Percentiles rank a stretch among this genome's conserved stretches.
Conservation (phyloP, 2,888 invertebrate genomes). For the Escarpia spicata region DNA sequence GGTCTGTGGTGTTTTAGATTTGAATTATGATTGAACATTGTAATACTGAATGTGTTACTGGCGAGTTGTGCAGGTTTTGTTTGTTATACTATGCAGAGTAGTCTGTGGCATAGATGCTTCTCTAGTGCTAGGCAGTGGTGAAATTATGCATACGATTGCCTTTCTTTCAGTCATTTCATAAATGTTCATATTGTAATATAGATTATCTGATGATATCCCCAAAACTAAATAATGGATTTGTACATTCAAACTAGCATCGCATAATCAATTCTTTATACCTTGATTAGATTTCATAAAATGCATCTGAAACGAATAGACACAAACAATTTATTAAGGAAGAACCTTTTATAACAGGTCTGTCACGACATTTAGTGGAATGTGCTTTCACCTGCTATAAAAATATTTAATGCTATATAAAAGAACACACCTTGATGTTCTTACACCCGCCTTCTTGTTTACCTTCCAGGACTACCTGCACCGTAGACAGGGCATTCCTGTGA, state of each 20-base stretch:
- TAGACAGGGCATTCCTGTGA: slow-evolving; percentile 63
- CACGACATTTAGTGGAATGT: not conserved
- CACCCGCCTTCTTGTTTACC: slow-evolving; percentile 19
- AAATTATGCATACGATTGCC: not conserved
- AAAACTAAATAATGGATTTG: too few species aligned
- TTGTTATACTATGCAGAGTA: too few species aligned
- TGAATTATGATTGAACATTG: not conserved
- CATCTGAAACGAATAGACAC: too few species aligned
- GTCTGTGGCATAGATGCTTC: too few species aligned
- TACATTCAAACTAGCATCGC: too few species aligned
- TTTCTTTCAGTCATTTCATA: not conserved
- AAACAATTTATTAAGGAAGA: too few species aligned
- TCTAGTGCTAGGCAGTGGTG: not conserved
- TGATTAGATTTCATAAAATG: too few species aligned
- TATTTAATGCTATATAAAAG: not conserved
- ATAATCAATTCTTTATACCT: too few species aligned
- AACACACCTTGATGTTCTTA: not conserved
- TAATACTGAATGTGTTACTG: not conserved
- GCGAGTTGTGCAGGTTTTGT: not conserved
- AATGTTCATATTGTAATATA: not conserved
- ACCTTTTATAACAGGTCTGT: not conserved
- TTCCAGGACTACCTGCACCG: slow-evolving; percentile 63
- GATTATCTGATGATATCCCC: too few species aligned
- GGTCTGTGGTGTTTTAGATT: not conserved
- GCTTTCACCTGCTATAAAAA: not conserved